Evolutionary conservation across 2,888 invertebrate species (phyloP).

Genomic region (Magallana nippona): DNA sequence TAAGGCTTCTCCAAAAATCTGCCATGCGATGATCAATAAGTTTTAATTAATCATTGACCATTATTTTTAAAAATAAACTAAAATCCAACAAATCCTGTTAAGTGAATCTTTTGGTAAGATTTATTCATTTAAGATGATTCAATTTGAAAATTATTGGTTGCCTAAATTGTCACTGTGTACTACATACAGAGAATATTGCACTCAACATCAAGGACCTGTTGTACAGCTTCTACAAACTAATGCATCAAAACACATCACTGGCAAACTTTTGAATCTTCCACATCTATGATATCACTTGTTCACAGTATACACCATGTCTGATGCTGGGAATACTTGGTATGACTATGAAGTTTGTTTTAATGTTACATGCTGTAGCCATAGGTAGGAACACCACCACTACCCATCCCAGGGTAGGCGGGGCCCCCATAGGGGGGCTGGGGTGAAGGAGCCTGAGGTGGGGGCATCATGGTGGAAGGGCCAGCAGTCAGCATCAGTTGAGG

Average conservation of each 20-base stretch:
- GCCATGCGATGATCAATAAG: conserved; percentile 25
- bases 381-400: conserved; percentile 37
- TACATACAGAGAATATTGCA: conserved; percentile 29
- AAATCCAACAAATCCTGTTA: no score
- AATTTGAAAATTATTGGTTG: background rate
- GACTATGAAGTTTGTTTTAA: background rate
- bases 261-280: conserved; percentile 39
- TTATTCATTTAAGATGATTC: background rate
- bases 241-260: conserved; percentile 31
- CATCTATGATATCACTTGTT: conserved; percentile 35
- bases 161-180: background rate
- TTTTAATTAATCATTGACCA: background rate
- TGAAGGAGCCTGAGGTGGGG: conserved; percentile 61
- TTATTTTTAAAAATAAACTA: background rate
- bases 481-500: conserved; percentile 99
- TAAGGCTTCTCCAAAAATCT: conserved; percentile 37
- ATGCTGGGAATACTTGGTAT: conserved; percentile 36
- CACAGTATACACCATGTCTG: conserved; percentile 29
- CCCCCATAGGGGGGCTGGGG: conserved; percentile 54
- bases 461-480: conserved; percentile 83
- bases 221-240: conserved; percentile 9
- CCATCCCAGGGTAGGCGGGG: conserved; percentile 45
- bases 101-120: background rate
- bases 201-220: conserved; percentile 28
- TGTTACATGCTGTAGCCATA: conserved; percentile 60